Percentiles rank a stretch among this genome's conserved stretches.
Evolutionary conservation across 2,113 vertebrate genomes (phyloP).

Genomic region (Jaculus jaculus): DNA sequence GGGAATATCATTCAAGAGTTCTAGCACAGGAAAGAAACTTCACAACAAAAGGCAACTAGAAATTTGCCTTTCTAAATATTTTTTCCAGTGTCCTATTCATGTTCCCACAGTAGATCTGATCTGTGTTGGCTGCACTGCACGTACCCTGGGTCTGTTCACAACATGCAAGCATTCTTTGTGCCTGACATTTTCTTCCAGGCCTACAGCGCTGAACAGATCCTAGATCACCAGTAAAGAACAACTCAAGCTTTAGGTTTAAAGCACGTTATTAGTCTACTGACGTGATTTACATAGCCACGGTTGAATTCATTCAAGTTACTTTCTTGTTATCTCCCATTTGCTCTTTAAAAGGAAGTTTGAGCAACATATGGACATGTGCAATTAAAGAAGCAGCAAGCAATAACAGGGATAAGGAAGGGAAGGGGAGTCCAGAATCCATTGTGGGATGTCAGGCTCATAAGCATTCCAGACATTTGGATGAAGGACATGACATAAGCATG

Average conservation of each 20-base stretch:
- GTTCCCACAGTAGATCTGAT: background rate
- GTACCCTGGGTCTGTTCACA: background rate
- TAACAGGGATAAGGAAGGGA: background rate
- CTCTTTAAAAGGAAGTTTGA: slow-evolving; percentile 7
- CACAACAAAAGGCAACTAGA: background rate
- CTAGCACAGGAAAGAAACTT: background rate
- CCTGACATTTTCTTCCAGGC: background rate
- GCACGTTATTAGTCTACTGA: background rate
- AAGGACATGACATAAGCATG: background rate
- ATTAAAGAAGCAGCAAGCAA: slow-evolving; percentile 31
- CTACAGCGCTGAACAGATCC: slow-evolving; percentile 12
- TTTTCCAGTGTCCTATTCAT: background rate
- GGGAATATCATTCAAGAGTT: background rate
- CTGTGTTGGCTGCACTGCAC: background rate
- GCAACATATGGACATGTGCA: background rate
- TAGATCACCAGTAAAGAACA: slow-evolving; percentile 9
- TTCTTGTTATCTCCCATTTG: slow-evolving; percentile 34
- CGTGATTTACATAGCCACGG: background rate
- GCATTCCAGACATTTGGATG: background rate
- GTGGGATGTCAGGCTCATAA: slow-evolving; percentile 31
- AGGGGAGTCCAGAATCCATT: background rate
- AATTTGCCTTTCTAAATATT: background rate
- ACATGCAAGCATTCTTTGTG: slow-evolving; percentile 27
- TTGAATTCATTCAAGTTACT: background rate
- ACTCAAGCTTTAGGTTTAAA: background rate